Percentiles rank a stretch among this genome's conserved stretches.
phyloP scores from a whole-genome alignment of 2,113 vertebrate genomes.

The Odontesthes bonariensis region DNA sequence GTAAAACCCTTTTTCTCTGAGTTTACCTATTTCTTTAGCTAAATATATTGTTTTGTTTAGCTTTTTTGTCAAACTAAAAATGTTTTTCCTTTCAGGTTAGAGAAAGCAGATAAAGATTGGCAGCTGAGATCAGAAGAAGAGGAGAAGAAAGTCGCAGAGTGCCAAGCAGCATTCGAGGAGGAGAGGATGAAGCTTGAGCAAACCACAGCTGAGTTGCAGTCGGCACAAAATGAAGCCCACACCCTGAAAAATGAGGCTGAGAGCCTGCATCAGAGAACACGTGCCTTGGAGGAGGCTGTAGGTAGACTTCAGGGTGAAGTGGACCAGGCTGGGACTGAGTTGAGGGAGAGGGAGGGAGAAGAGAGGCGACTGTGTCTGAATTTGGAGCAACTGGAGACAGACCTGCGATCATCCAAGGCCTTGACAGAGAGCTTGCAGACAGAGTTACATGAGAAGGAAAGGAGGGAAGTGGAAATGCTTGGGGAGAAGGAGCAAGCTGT shows the following conservation, averaged over 20 bases:
- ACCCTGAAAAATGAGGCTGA: slow-evolving; percentile 80
- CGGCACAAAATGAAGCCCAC: slow-evolving; percentile 71
- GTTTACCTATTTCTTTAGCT: neutral
- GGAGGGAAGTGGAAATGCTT: slow-evolving; percentile 88
- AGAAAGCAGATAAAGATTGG: slow-evolving; percentile 80
- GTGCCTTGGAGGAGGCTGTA: slow-evolving; percentile 84
- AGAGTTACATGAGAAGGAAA: slow-evolving; percentile 88
- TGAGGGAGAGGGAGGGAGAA: slow-evolving; percentile 85
- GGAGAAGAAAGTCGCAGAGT: slow-evolving; percentile 75
- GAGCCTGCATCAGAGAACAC: slow-evolving; percentile 76
- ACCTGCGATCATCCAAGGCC: slow-evolving; percentile 88
- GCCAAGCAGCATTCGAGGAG: slow-evolving; percentile 77
- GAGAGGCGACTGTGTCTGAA: slow-evolving; percentile 86
- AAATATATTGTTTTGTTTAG: neutral
- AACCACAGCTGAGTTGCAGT: slow-evolving; percentile 74
- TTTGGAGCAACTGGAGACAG: slow-evolving; percentile 89
- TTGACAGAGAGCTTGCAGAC: slow-evolving; percentile 86
- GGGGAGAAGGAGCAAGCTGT: slow-evolving; percentile 91
- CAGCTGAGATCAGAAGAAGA: slow-evolving; percentile 80
- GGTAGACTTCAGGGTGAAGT: slow-evolving; percentile 78
- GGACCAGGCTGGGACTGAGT: slow-evolving; percentile 72
- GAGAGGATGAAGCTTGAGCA: slow-evolving; percentile 79
- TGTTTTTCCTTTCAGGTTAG: slow-evolving; percentile 78
- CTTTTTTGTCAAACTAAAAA: neutral
- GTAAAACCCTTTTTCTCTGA: slow-evolving; percentile 53